Conservation (phyloP, 1,140 invertebrate genomes). For the Psilanteris sp. region DNA sequence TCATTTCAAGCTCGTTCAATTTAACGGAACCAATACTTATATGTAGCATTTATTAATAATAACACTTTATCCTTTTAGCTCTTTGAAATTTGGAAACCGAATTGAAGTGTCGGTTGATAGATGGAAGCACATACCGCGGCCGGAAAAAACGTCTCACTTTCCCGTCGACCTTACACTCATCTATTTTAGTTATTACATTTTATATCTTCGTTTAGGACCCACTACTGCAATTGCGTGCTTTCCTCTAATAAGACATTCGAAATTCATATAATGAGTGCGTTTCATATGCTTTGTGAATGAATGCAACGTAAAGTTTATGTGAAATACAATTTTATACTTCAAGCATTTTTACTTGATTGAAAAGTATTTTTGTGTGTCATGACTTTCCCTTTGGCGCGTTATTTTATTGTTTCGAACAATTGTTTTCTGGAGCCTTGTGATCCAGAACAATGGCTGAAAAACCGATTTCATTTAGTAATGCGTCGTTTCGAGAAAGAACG, state of each 20-base stretch:
- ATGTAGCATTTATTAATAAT: too few relatives aligned
- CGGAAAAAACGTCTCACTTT: too few relatives aligned
- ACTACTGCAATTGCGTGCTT: too few relatives aligned
- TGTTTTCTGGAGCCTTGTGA: conserved; percentile 53
- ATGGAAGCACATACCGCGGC: too few relatives aligned
- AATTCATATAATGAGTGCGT: conserved; percentile 40
- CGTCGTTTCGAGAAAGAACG: conserved; percentile 62
- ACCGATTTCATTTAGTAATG: conserved; percentile 72
- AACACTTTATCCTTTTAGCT: not conserved
- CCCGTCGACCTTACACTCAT: conserved; percentile 1
- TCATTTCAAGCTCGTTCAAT: too few relatives aligned
- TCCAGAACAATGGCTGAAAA: conserved; percentile 68
- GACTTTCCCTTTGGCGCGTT: conserved; percentile 28
- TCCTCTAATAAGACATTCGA: too few relatives aligned
- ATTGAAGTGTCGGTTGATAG: conserved; percentile 16
- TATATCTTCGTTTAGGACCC: conserved; percentile 18
- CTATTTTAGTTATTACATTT: conserved; percentile 38
- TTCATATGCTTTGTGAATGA: conserved; percentile 38
- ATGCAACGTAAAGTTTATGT: conserved; percentile 10
- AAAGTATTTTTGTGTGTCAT: conserved; percentile 41
- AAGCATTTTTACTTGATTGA: conserved; percentile 52
- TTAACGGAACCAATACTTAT: too few relatives aligned
- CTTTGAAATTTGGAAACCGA: not conserved
- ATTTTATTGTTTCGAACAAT: conserved; percentile 52
- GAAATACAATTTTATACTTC: conserved; percentile 49